A percentile compares a stretch with the other conserved stretches of the same genome.
phyloP scores from a whole-genome alignment of 2,113 vertebrate species.

The Gnathonemus longibarbis region DNA sequence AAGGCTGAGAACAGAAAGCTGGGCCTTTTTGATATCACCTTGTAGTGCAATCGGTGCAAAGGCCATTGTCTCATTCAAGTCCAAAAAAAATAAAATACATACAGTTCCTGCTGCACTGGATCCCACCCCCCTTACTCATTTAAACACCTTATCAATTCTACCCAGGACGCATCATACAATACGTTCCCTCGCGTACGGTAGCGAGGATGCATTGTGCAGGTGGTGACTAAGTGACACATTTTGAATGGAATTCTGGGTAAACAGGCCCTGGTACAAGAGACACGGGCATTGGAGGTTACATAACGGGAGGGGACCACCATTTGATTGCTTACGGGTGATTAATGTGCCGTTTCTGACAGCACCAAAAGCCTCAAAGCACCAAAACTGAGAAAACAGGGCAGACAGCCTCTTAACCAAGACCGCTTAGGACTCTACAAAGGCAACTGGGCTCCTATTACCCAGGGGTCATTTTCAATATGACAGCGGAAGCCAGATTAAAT shows the following conservation, averaged over 20 bases:
- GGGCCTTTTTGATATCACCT: not conserved
- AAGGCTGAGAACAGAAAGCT: not conserved
- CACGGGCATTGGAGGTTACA: conserved; percentile 27
- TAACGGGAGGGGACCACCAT: conserved; percentile 27
- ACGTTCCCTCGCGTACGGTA: conserved; percentile 26
- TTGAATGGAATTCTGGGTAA: conserved; percentile 23
- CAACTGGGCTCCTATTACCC: not conserved
- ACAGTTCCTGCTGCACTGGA: conserved; percentile 3
- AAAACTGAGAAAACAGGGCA: not conserved
- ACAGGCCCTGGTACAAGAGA: conserved; percentile 4
- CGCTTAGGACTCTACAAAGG: not conserved
- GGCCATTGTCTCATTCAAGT: not conserved
- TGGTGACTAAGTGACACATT: conserved; percentile 44
- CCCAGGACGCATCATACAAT: conserved; percentile 45
- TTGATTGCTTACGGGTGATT: conserved; percentile 21
- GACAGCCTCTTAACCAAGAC: not conserved
- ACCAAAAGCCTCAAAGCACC: not conserved
- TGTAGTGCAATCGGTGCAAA: not conserved
- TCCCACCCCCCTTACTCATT: conserved; percentile 11
- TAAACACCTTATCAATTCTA: conserved; percentile 46
- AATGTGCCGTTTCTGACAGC: conserved; percentile 25
- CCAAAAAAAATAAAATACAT: not conserved
- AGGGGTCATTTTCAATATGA: conserved; percentile 9
- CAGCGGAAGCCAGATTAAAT: not conserved
- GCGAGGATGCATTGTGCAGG: conserved; percentile 47